A percentile compares a stretch with the other conserved stretches of the same genome.
phyloP scores from a whole-genome alignment of 2,113 vertebrate species.

The Pterocles burchelli region DNA sequence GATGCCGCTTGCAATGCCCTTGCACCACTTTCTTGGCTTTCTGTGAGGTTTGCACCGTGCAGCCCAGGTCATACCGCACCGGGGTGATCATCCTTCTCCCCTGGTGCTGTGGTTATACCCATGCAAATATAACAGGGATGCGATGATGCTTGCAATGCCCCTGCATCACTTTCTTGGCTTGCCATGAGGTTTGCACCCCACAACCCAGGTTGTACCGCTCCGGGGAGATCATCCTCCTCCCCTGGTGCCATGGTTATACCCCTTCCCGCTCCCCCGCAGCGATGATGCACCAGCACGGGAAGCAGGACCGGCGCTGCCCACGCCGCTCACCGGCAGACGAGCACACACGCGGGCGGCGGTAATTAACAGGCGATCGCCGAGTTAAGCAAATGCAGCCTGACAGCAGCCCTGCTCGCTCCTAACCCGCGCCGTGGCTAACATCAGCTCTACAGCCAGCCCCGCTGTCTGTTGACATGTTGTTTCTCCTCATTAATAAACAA shows the following conservation, averaged over 20 bases:
- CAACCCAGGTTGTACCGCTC: accelerated
- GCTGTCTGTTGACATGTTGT: conserved; percentile 35
- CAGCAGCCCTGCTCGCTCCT: neutral
- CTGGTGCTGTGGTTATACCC: accelerated
- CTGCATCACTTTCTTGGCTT: accelerated
- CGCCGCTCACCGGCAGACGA: neutral
- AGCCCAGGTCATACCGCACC: accelerated
- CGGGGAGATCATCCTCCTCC: neutral
- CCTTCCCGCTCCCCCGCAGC: neutral
- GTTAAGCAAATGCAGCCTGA: conserved; percentile 31
- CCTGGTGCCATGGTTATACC: accelerated
- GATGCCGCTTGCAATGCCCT: neutral
- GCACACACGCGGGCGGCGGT: neutral
- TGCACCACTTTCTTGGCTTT: accelerated
- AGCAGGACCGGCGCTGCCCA: neutral
- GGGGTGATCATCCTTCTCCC: neutral
- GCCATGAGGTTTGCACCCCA: too few species aligned
- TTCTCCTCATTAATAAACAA: conserved; percentile 68
- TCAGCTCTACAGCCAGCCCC: neutral
- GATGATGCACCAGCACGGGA: accelerated
- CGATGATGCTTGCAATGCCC: neutral
- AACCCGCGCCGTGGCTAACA: neutral
- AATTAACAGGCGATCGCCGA: neutral
- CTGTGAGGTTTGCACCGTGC: too few species aligned
- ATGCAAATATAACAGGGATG: accelerated